These are phyloP conservation scores for Zenarchopterus dispar DNA, from an alignment of 2,797 vertebrate species.

Conservation along the genomic window DNA sequence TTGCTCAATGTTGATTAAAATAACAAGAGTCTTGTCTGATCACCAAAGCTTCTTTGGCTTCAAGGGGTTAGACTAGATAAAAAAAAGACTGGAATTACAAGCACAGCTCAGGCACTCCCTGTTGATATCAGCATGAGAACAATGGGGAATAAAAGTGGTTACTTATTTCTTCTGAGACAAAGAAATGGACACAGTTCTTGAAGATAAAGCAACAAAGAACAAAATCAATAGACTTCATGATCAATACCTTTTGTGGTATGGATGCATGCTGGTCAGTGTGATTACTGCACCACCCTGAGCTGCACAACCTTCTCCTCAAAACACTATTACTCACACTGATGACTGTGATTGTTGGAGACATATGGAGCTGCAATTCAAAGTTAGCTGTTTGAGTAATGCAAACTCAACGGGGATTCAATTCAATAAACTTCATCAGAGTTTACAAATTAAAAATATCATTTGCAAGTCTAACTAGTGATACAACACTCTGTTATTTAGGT, in stretches of 20 bases:
- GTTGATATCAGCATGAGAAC: conserved; percentile 24
- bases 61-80: conserved; percentile 37
- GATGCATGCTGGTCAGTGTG: conserved; percentile 40
- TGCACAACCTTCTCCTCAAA: conserved; percentile 12
- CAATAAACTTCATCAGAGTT: conserved; percentile 30
- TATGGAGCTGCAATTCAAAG: conserved; percentile 19
- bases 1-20: conserved; percentile 53
- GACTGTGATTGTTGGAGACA: conserved; percentile 48
- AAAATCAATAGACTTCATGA: conserved; percentile 60
- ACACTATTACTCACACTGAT: conserved; percentile 31
- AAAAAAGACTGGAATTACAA: conserved; percentile 54
- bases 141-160: conserved; percentile 38
- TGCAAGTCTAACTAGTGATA: conserved; percentile 18
- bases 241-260: conserved; percentile 44
- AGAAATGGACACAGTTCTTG: conserved; percentile 26
- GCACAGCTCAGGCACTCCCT: conserved; percentile 10
- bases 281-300: conserved; percentile 41
- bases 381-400: conserved; percentile 25
- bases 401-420: conserved; percentile 28
- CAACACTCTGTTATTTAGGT: conserved; percentile 9
- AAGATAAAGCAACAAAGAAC: conserved; percentile 56
- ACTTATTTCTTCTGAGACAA: conserved; percentile 36
- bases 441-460: conserved; percentile 36
- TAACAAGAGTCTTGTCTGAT: conserved; percentile 47
- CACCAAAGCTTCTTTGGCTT: conserved; percentile 26